Base-by-base conservation (phyloP, 2,797 vertebrate genomes). In the Anguilla obscura region DNA sequence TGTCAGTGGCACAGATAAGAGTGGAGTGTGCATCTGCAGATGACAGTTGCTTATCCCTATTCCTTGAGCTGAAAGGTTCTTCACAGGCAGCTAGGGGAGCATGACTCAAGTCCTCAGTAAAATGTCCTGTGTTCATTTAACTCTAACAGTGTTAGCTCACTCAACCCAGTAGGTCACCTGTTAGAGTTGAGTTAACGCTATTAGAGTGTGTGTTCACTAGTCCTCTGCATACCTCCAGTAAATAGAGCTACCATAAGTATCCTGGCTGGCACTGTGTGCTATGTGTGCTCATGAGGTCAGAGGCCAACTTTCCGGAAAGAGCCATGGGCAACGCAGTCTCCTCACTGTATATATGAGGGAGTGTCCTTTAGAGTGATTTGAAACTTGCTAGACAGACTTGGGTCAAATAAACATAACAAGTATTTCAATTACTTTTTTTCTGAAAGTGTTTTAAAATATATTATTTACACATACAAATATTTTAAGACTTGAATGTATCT, bases 1-100 rank as follows among this genome's bases (percentile, higher is more conserved):
- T 74, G 30, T 74, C 69, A 74, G 69, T 74, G 69, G 69, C 3
- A 30, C 69, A 74, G 69, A 74, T 74, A 27, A 74, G 69, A 33
- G 30, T 27, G 69, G 2, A 8, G 27, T 30, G 27, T 74, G 69
- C 69, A 74, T n/a, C 69, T 74, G 69, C 10, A 14, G 69, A 74
- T 74, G 69, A 36, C 69, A 74, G 30, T 74, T 14, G 10, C 8
- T 74, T 30, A 14, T 36, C 30, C 30, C 69, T 33, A n/a, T 16
- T 74, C 12, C 30, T 74, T 74, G 30, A 30, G 69, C 69, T 12
- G 24, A 3, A 24, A 74, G 30, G 27, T 69, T 27, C 63, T 24
- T 69, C 24, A 10, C 27, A 74, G 69, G 69, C 27, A 74, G 69
- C 9, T 30, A 14, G 2, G 27, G 7, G n/a, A 69, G 69, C n/a